A percentile compares a stretch with the other conserved stretches of the same genome.
Conservation (phyloP, 2,113 vertebrate species). For the Gavialis gangeticus region DNA sequence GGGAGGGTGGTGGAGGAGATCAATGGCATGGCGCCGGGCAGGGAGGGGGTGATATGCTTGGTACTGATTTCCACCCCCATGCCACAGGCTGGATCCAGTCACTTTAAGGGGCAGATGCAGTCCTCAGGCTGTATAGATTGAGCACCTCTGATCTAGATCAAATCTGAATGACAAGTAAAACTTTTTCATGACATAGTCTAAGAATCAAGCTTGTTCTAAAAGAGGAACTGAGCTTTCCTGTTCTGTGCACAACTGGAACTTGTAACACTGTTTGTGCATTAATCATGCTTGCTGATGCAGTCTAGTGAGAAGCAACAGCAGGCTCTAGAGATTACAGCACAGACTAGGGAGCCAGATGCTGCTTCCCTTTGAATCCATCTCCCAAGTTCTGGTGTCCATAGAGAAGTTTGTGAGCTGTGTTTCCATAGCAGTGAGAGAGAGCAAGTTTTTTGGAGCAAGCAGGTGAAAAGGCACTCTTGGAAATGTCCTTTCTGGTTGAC, state of each 20-base stretch:
- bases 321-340: neutral
- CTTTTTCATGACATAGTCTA: neutral
- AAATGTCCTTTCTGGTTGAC: neutral
- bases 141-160: too few species aligned
- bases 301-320: neutral
- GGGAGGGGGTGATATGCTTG: too few species aligned
- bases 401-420: accelerated
- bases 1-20: too few species aligned
- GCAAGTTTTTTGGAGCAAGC: neutral
- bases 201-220: neutral
- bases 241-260: neutral
- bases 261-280: neutral
- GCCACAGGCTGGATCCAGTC: too few species aligned
- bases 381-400: neutral
- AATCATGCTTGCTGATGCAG: neutral
- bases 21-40: too few species aligned
- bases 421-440: too few species aligned
- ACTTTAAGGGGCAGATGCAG: too few species aligned
- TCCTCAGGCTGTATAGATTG: too few species aligned
- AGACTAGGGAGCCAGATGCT: neutral
- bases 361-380: neutral
- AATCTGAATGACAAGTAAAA: neutral
- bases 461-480: neutral
- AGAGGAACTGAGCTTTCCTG: neutral
- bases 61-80: too few species aligned